Percentiles rank a stretch among this genome's conserved stretches.
Conservation (phyloP, 2,888 invertebrate genomes). For the Athrips mouffetella region DNA sequence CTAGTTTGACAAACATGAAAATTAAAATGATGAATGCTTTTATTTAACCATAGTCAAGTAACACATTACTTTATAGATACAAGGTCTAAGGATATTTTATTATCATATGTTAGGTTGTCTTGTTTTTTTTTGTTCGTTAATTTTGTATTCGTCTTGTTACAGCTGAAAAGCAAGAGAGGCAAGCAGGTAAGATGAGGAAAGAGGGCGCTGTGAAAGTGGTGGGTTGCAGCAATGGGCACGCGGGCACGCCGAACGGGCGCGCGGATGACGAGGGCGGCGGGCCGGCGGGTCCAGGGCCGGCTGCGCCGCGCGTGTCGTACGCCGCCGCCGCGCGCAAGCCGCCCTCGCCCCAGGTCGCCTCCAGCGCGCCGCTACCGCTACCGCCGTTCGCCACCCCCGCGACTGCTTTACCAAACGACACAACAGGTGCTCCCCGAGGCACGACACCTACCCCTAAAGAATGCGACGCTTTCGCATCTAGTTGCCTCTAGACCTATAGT, state of each 20-base stretch:
- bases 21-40: too few species aligned
- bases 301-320: slow-evolving; percentile 45
- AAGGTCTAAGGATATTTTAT: too few species aligned
- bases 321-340: slow-evolving; percentile 69
- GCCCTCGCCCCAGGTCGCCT: slow-evolving; percentile 53
- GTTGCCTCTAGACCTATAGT: slow-evolving; percentile 9
- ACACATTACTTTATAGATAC: too few species aligned
- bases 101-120: background rate
- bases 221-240: slow-evolving; percentile 63
- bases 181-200: slow-evolving; percentile 62
- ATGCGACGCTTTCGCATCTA: slow-evolving; percentile 7
- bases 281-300: slow-evolving; percentile 39
- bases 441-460: background rate
- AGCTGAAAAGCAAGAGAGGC: slow-evolving; percentile 63
- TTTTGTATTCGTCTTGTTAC: slow-evolving; percentile 37
- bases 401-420: slow-evolving; percentile 47
- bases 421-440: slow-evolving; percentile 51
- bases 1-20: too few species aligned
- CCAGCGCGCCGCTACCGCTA: too few species aligned
- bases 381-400: slow-evolving; percentile 40
- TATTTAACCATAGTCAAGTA: too few species aligned
- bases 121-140: background rate
- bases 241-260: slow-evolving; percentile 64
- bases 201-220: slow-evolving; percentile 50
- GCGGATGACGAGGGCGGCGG: slow-evolving; percentile 68